Conservation (phyloP, 2,113 vertebrate species). For the Malurus elegans region DNA sequence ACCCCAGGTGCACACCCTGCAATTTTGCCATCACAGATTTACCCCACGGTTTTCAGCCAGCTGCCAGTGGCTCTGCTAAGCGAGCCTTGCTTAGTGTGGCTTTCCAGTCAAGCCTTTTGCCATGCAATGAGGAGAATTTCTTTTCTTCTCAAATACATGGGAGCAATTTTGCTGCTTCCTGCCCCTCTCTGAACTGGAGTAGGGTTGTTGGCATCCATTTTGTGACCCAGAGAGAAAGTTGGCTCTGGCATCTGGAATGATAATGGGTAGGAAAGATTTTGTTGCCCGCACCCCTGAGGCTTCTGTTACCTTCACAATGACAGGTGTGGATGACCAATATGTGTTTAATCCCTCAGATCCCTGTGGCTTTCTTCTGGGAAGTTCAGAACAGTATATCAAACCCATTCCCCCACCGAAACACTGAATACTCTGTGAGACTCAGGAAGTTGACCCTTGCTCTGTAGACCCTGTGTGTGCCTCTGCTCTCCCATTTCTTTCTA, state of each 20-base stretch:
- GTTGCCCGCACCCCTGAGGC: neutral
- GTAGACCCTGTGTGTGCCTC: neutral
- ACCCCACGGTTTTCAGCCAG: accelerated
- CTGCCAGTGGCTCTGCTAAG: neutral
- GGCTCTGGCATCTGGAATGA: neutral
- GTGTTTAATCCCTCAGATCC: constrained; percentile 5
- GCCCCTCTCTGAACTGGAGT: neutral
- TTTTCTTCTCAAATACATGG: neutral
- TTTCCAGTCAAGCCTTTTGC: neutral
- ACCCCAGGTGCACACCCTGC: neutral
- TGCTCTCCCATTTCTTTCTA: constrained; percentile 38
- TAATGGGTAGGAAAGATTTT: neutral
- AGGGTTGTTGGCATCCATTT: neutral
- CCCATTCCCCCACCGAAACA: neutral
- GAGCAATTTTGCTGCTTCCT: neutral
- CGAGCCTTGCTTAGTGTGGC: neutral
- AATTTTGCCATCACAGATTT: no score
- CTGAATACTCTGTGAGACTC: neutral
- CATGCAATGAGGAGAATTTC: neutral
- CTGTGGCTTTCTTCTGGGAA: neutral
- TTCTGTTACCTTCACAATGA: neutral
- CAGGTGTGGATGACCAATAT: constrained; percentile 23
- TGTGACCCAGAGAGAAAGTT: neutral
- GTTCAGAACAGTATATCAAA: constrained; percentile 5
- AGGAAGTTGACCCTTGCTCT: constrained; percentile 52